These are phyloP conservation scores for Mythimna ferrago DNA, from an alignment of 2,888 invertebrate species.

Conservation along the genomic window DNA sequence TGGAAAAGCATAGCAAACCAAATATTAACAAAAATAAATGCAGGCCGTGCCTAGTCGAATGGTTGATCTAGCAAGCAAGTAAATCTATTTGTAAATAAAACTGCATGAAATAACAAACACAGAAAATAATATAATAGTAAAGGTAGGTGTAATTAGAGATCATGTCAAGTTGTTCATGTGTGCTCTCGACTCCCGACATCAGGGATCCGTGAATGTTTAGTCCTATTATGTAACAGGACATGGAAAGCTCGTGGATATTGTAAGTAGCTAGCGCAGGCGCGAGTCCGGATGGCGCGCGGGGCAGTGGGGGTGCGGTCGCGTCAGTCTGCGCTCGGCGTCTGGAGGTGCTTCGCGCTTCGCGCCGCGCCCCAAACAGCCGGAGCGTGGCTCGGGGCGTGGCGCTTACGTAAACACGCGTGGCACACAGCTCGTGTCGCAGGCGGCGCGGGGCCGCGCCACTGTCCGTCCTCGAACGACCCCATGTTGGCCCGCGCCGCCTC, in stretches of 20 bases:
- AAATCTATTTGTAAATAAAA: conserved; percentile 8
- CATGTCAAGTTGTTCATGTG: conserved; percentile 40
- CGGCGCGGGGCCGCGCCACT: conserved; percentile 86
- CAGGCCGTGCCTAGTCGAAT: background rate
- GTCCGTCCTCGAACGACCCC: conserved; percentile 87
- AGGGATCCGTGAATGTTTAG: conserved; percentile 78
- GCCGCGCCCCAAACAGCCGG: conserved; percentile 89
- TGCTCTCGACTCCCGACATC: conserved; percentile 48
- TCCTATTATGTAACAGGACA: conserved; percentile 85
- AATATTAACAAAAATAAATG: background rate
- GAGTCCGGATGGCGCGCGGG: conserved; percentile 72
- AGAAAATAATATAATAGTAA: conserved; percentile 26
- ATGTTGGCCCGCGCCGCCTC: conserved; percentile 87
- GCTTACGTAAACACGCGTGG: conserved; percentile 90
- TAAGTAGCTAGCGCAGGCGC: conserved; percentile 82
- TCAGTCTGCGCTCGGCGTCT: conserved; percentile 89
- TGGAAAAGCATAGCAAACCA: too few species aligned
- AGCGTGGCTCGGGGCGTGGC: conserved; percentile 91
- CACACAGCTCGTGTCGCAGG: conserved; percentile 78
- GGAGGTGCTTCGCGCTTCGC: conserved; percentile 87
- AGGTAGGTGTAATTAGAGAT: conserved; percentile 43
- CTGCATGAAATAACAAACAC: conserved; percentile 8
- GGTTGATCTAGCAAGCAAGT: conserved; percentile 5
- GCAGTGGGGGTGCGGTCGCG: conserved; percentile 80
- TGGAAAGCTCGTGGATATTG: conserved; percentile 79